Percentiles rank a stretch among this genome's conserved stretches.
Conservation (phyloP, 2,113 vertebrate genomes). For the Sphyrna mokarran region DNA sequence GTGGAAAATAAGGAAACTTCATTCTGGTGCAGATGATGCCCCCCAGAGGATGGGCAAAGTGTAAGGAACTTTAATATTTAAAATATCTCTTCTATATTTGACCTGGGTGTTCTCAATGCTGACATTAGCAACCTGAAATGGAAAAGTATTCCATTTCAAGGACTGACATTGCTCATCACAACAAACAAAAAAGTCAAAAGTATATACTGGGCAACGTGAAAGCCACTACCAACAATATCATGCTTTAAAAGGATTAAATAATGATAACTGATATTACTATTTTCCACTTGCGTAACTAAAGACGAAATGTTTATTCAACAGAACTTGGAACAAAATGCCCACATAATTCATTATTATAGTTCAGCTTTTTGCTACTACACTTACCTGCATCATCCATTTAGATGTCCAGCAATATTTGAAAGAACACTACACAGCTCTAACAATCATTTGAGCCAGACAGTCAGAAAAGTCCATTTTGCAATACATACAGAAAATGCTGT, state of each 20-base stretch:
- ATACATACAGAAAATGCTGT: neutral
- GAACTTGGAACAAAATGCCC: neutral
- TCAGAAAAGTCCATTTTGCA: constrained; percentile 22
- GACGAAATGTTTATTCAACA: neutral
- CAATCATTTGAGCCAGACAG: neutral
- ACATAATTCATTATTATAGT: neutral
- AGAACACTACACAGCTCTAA: constrained; percentile 26
- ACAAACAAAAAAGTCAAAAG: neutral
- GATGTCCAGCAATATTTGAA: constrained; percentile 33
- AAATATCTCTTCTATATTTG: neutral
- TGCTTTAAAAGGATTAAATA: neutral
- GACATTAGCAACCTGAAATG: neutral
- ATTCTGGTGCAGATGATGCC: neutral
- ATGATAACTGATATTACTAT: neutral
- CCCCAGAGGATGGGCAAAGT: neutral
- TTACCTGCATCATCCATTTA: constrained; percentile 32
- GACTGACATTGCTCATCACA: too few species aligned
- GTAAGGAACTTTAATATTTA: neutral
- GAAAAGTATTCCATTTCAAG: neutral
- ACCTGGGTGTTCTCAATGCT: neutral
- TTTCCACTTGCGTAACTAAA: neutral
- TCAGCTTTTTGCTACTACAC: neutral
- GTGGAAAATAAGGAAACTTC: neutral
- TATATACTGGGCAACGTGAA: neutral
- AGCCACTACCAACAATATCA: neutral